These are phyloP conservation scores for Enteromius viviparus DNA, from an alignment of 2,797 vertebrate genomes.

Conservation along the genomic window DNA sequence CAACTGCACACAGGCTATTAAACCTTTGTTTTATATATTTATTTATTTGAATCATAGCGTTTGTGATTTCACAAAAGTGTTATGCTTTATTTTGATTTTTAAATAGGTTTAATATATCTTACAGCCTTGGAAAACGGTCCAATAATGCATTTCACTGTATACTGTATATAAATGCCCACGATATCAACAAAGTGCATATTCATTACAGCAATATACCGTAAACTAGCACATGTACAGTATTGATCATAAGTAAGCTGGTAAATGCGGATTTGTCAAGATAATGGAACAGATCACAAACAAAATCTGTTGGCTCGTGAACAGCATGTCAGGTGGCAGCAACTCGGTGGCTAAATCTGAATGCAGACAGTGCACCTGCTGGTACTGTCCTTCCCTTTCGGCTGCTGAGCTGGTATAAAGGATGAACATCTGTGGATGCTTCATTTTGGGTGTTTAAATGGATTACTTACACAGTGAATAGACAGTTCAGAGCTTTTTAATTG, in stretches of 20 bases:
- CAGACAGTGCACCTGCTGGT: slow-evolving; percentile 61
- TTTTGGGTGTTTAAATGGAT: slow-evolving; percentile 69
- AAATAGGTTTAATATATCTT: too few relatives aligned
- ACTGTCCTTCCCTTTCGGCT: slow-evolving; percentile 62
- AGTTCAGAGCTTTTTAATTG: slow-evolving; percentile 54
- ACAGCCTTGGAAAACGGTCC: too few relatives aligned
- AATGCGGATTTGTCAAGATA: slow-evolving; percentile 33
- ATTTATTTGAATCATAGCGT: too few relatives aligned
- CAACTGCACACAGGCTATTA: too few relatives aligned
- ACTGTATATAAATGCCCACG: too few relatives aligned
- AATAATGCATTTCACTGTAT: too few relatives aligned
- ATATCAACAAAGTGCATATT: background rate
- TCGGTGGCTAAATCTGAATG: slow-evolving; percentile 55
- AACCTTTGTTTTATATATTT: too few relatives aligned
- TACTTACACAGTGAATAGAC: slow-evolving; percentile 64
- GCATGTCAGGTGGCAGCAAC: slow-evolving; percentile 46
- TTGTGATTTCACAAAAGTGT: too few relatives aligned
- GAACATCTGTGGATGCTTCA: slow-evolving; percentile 70
- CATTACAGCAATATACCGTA: background rate
- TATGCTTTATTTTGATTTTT: too few relatives aligned
- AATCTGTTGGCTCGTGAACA: slow-evolving; percentile 34
- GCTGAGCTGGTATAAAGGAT: slow-evolving; percentile 68
- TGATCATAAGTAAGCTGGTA: background rate
- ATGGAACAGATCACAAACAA: slow-evolving; percentile 37
- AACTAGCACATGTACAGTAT: background rate